Conservation (phyloP, 1,140 invertebrate species). For the Drosophila sp. region DNA sequence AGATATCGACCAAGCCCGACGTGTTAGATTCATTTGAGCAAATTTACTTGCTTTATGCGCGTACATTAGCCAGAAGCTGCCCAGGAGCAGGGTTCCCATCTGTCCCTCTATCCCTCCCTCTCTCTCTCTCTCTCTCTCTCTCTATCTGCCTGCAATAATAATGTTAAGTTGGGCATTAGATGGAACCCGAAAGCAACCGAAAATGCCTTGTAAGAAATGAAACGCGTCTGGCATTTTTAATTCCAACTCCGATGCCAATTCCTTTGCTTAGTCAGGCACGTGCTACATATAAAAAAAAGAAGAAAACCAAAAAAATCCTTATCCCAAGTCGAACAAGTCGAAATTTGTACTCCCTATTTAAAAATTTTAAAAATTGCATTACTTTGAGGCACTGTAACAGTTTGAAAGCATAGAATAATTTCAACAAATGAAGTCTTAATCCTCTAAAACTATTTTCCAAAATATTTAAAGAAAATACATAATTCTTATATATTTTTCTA, state of each 20-base stretch:
- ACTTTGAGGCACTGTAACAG: no score
- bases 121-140: neutral
- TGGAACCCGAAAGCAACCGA: slow-evolving; percentile 24
- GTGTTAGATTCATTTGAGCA: slow-evolving; percentile 43
- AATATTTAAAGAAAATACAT: no score
- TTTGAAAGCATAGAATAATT: no score
- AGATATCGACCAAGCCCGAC: neutral
- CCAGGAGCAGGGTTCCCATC: neutral
- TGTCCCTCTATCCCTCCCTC: neutral
- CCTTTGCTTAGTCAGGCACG: slow-evolving; percentile 30
- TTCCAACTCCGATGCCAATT: slow-evolving; percentile 32
- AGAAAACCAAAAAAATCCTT: neutral
- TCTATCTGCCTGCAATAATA: slow-evolving; percentile 33
- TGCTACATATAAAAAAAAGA: slow-evolving; percentile 20
- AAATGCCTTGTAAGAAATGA: slow-evolving; percentile 68
- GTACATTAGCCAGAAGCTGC: slow-evolving; percentile 20
- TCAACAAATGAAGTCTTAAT: no score
- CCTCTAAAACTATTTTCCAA: no score
- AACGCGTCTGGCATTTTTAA: slow-evolving; percentile 77
- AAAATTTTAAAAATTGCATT: no score
- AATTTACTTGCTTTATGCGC: slow-evolving; percentile 46
- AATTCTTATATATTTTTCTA: no score
- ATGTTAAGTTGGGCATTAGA: slow-evolving; percentile 39
- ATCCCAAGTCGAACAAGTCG: slow-evolving; percentile 21
- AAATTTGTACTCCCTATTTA: slow-evolving; percentile 42